phyloP scores from a whole-genome alignment of 2,113 vertebrate genomes.

The Telmatochromis brichardi region DNA sequence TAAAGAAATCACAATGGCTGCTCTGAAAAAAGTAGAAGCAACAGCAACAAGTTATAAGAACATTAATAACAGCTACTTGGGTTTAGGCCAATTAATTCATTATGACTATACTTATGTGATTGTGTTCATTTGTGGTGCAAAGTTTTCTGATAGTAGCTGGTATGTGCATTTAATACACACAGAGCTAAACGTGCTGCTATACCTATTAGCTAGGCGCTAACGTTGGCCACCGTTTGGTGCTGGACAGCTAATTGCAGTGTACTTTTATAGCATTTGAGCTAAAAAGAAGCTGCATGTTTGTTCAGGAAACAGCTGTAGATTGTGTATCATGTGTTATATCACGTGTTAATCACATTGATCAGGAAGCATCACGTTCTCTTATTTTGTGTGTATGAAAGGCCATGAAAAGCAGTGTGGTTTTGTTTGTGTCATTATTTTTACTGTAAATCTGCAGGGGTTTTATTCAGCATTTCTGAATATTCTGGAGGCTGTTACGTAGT shows the following conservation, averaged over 20 bases:
- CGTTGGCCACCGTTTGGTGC: background rate
- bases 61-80: accelerated
- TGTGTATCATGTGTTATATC: background rate
- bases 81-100: background rate
- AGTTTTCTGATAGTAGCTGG: background rate
- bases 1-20: background rate
- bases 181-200: accelerated
- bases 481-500: background rate
- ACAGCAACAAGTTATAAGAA: background rate
- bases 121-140: background rate
- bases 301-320: background rate
- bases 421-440: background rate
- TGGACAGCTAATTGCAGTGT: background rate
- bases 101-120: background rate
- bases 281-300: background rate
- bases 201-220: background rate
- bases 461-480: background rate
- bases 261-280: background rate
- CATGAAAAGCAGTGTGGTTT: background rate
- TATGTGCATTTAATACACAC: background rate
- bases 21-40: background rate
- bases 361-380: background rate
- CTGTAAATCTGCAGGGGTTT: background rate
- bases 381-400: background rate
- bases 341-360: background rate